These are phyloP conservation scores for Oostethus manadensis DNA, from an alignment of 2,113 vertebrate species.

Conservation along the genomic window DNA sequence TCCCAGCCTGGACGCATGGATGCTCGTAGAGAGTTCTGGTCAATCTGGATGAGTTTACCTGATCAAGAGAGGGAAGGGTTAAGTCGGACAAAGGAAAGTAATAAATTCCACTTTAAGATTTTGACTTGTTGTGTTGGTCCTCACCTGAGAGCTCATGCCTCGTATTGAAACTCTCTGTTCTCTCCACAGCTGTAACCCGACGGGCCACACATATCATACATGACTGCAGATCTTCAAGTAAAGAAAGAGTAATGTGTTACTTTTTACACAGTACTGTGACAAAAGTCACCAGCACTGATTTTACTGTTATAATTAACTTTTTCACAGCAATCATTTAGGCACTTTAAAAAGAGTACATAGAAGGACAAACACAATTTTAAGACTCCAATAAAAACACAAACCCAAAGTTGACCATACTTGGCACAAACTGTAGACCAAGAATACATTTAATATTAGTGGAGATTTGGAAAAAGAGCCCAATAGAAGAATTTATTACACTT, in stretches of 20 bases:
- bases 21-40: slow-evolving; percentile 87
- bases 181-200: slow-evolving; percentile 82
- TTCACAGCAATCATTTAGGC: no score
- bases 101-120: slow-evolving; percentile 4
- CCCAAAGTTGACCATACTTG: no score
- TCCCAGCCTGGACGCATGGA: slow-evolving; percentile 97
- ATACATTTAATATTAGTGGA: no score
- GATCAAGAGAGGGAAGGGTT: slow-evolving; percentile 4
- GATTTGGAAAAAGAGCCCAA: no score
- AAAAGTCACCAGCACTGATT: no score
- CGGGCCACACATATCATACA: slow-evolving; percentile 99
- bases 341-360: no score
- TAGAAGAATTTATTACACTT: no score
- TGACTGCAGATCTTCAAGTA: slow-evolving; percentile 87
- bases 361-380: background rate
- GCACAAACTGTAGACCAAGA: no score
- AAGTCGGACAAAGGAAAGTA: background rate
- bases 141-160: slow-evolving; percentile 94
- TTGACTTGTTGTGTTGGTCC: slow-evolving; percentile 12
- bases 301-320: no score
- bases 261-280: background rate
- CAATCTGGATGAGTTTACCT: slow-evolving; percentile 97
- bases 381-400: background rate
- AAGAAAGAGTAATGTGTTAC: background rate
- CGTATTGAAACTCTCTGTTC: slow-evolving; percentile 92